Conservation (phyloP, 2,797 vertebrate genomes). For the Momotus momota region DNA sequence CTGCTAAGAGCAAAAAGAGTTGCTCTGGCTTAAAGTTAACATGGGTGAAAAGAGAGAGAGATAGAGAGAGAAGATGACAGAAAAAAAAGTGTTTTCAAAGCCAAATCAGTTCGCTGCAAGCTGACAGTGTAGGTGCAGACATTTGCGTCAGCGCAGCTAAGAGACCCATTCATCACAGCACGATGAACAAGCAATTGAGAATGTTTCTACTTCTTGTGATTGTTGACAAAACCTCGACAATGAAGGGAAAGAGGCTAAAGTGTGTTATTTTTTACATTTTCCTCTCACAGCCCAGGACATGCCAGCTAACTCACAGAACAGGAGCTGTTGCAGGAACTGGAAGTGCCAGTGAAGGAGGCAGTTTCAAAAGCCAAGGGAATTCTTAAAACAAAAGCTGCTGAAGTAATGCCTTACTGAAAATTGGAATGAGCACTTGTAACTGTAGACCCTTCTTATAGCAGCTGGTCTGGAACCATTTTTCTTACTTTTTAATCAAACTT, state of each 20-base stretch:
- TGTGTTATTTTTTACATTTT: constrained; percentile 32
- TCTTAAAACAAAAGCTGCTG: constrained; percentile 51
- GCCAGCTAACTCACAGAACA: not conserved
- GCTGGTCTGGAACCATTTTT: constrained; percentile 28
- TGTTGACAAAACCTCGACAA: constrained; percentile 45
- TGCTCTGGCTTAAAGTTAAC: not conserved
- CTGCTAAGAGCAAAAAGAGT: not conserved
- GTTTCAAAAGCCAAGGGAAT: constrained; percentile 18
- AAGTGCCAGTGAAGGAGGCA: constrained; percentile 14
- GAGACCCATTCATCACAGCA: not conserved
- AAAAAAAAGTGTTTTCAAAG: constrained; percentile 7
- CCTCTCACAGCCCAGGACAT: not conserved
- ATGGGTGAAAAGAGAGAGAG: not conserved
- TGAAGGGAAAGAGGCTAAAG: constrained; percentile 2
- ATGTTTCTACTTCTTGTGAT: constrained; percentile 43
- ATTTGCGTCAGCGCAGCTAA: constrained; percentile 8
- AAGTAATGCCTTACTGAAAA: constrained; percentile 1
- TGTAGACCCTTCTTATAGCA: constrained; percentile 14
- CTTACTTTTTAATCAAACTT: constrained; percentile 23
- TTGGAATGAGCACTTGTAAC: constrained; percentile 26
- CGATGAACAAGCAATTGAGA: constrained; percentile 32
- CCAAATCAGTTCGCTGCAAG: not conserved
- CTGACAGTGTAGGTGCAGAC: not conserved
- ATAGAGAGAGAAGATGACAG: not conserved
- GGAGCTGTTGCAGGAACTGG: not conserved